phyloP scores from a whole-genome alignment of 2,888 invertebrate genomes.

The Seira sanloemensis region DNA sequence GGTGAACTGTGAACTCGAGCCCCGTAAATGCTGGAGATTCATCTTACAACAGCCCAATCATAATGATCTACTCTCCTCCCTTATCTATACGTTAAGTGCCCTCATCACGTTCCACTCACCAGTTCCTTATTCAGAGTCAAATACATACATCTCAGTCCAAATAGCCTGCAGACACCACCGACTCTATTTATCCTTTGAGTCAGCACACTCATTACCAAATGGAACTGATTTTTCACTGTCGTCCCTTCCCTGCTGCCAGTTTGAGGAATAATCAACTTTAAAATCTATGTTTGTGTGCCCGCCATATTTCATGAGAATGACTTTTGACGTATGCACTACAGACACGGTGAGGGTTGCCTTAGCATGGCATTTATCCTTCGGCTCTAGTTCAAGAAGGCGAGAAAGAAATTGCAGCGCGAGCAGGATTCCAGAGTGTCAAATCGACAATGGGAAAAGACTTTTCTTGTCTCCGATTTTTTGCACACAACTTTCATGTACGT shows the following conservation, averaged over 20 bases:
- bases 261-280: neutral
- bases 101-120: neutral
- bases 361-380: no score
- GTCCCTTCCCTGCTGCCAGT: neutral
- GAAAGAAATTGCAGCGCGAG: neutral
- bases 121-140: neutral
- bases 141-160: neutral
- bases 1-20: neutral
- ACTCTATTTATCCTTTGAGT: neutral
- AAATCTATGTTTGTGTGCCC: neutral
- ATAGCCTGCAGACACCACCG: neutral
- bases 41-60: neutral
- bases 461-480: no score
- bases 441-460: no score
- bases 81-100: neutral
- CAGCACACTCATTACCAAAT: neutral
- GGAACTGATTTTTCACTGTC: constrained; percentile 1
- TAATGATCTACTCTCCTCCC: neutral
- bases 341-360: no score
- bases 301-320: neutral
- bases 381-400: no score
- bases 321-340: neutral
- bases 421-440: neutral
- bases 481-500: no score
- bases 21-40: neutral